Evolutionary conservation across 2,888 invertebrate species (phyloP).

Genomic region (Pseudococcus viburni): DNA sequence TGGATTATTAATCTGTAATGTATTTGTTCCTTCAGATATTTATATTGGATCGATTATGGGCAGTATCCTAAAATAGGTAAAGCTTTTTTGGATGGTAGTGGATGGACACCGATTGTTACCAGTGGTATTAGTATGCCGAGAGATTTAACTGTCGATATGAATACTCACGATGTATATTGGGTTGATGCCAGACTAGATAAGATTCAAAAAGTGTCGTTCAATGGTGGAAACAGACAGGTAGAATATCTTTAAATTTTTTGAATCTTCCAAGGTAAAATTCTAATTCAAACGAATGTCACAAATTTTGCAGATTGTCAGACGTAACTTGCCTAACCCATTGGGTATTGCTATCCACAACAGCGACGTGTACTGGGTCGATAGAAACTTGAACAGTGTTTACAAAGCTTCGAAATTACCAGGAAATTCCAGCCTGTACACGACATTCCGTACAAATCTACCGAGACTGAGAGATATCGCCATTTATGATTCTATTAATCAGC

Average conservation of each 20-base stretch:
- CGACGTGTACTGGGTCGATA: slow-evolving; percentile 94
- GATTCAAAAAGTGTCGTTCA: slow-evolving; percentile 92
- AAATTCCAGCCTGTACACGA: slow-evolving; percentile 78
- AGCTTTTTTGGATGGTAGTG: slow-evolving; percentile 88
- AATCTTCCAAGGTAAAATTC: background rate
- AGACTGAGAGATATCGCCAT: slow-evolving; percentile 92
- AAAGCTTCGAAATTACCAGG: slow-evolving; percentile 84
- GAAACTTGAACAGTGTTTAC: slow-evolving; percentile 88
- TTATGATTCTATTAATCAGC: slow-evolving; percentile 91
- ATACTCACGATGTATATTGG: slow-evolving; percentile 97
- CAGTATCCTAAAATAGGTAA: slow-evolving; percentile 95
- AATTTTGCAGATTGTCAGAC: slow-evolving; percentile 77
- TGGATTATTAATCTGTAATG: background rate
- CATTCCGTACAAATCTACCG: slow-evolving; percentile 85
- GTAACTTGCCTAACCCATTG: slow-evolving; percentile 93
- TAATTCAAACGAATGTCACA: background rate
- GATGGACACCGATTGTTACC: slow-evolving; percentile 88
- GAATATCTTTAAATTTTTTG: background rate
- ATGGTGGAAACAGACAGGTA: slow-evolving; percentile 82
- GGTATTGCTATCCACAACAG: slow-evolving; percentile 89
- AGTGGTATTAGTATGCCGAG: slow-evolving; percentile 92
- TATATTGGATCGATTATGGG: slow-evolving; percentile 99
- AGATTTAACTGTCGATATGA: slow-evolving; percentile 92
- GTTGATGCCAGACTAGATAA: slow-evolving; percentile 95
- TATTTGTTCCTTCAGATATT: slow-evolving; percentile 73